Evolutionary conservation across 2,888 invertebrate species (phyloP).

Genomic region (Euzetes globulus): DNA sequence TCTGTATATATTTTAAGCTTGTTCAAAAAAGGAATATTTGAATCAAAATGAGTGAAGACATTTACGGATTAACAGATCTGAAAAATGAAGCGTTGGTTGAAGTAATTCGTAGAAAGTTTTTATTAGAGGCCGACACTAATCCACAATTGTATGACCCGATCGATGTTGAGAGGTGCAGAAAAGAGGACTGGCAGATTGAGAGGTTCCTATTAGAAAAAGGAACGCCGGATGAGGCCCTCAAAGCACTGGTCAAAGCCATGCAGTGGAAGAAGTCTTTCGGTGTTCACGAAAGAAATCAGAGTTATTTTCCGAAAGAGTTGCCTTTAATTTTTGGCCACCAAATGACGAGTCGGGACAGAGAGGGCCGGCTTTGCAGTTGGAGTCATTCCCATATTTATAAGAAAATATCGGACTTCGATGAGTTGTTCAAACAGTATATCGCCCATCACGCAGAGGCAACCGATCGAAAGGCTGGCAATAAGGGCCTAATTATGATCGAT

Average conservation of each 20-base stretch:
- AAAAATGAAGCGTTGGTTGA: neutral
- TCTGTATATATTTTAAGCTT: no score
- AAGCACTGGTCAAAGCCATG: conserved; percentile 11
- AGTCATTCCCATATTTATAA: neutral
- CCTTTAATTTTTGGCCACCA: conserved; percentile 9
- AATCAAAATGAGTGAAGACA: no score
- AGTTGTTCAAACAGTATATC: neutral
- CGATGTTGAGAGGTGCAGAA: conserved; percentile 25
- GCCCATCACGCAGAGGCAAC: neutral
- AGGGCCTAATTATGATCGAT: neutral
- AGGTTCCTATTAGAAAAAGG: neutral
- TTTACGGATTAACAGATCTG: neutral
- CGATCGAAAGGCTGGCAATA: conserved; percentile 14
- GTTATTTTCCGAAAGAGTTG: conserved; percentile 32
- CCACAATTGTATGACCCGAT: conserved; percentile 27
- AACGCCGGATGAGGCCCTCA: neutral
- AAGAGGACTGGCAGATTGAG: conserved; percentile 29
- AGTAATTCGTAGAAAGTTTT: neutral
- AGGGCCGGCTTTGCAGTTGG: conserved; percentile 13
- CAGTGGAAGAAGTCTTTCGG: conserved; percentile 34
- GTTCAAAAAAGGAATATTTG: no score
- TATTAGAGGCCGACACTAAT: neutral
- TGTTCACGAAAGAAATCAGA: conserved; percentile 16
- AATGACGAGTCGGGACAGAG: conserved; percentile 5
- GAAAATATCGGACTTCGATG: neutral